Conservation (phyloP, 1,140 invertebrate genomes). For the Asbolus verrucosus region DNA sequence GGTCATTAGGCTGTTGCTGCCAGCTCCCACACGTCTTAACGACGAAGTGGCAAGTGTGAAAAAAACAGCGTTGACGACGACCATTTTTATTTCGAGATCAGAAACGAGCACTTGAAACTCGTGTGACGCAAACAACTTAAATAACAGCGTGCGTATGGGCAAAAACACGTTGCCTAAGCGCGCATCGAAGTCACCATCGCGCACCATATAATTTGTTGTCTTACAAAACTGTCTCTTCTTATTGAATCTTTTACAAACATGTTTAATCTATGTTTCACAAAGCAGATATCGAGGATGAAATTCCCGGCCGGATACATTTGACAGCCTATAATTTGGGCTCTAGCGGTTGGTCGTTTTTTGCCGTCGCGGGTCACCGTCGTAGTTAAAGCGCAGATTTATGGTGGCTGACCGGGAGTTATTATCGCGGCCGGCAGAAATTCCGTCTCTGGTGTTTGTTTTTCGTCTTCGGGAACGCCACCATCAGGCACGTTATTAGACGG, state of each 20-base stretch:
- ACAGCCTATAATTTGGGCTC: conserved; percentile 44
- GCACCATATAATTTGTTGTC: conserved; percentile 35
- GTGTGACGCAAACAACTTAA: conserved; percentile 10
- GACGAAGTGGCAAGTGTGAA: not conserved
- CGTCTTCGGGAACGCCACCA: not conserved
- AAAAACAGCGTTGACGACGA: not conserved
- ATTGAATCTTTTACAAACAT: conserved; percentile 44
- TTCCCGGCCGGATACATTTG: conserved; percentile 43
- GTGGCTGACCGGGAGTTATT: conserved; percentile 27
- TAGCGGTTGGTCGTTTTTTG: conserved; percentile 31
- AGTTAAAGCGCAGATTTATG: conserved; percentile 44
- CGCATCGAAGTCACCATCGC: conserved; percentile 36
- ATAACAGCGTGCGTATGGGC: not conserved
- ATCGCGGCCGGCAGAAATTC: conserved; percentile 35
- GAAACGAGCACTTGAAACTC: not conserved
- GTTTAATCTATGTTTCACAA: conserved; percentile 43
- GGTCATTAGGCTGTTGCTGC: no score
- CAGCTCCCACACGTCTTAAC: not conserved
- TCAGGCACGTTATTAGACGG: not conserved
- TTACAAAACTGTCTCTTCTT: conserved; percentile 41
- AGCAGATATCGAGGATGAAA: conserved; percentile 41
- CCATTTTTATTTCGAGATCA: not conserved
- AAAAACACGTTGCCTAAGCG: conserved; percentile 29
- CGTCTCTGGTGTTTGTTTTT: conserved; percentile 41
- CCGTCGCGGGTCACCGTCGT: conserved; percentile 35